Evolutionary conservation across 1,140 invertebrate genomes (phyloP).

Genomic region (Neuroterus valhalla): DNA sequence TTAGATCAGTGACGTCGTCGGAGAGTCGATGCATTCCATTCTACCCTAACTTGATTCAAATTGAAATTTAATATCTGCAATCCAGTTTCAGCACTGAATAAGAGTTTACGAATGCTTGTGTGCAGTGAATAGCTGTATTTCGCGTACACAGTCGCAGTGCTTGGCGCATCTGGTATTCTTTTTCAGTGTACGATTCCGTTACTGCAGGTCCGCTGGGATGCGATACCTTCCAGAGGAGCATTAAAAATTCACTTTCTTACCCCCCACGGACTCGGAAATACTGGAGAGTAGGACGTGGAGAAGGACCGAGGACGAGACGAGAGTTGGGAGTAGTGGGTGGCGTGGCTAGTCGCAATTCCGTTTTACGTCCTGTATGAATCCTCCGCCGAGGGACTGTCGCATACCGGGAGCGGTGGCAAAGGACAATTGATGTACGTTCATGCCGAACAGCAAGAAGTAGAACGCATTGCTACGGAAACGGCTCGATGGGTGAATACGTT

Average conservation of each 20-base stretch:
- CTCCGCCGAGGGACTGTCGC: constrained; percentile 24
- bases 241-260: constrained; percentile 30
- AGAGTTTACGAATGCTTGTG: too few relatives aligned
- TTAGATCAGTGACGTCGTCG: too few relatives aligned
- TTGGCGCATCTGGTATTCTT: constrained; percentile 23
- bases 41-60: too few relatives aligned
- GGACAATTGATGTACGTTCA: constrained; percentile 21
- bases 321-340: constrained; percentile 23
- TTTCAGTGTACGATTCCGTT: constrained; percentile 2
- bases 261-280: constrained; percentile 1
- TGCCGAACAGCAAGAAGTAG: constrained; percentile 16
- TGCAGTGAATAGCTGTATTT: not conserved
- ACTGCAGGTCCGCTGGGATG: constrained; percentile 4
- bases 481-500: constrained; percentile 23
- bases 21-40: too few relatives aligned
- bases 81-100: too few relatives aligned
- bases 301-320: constrained; percentile 20
- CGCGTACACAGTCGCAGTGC: constrained; percentile 3
- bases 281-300: not conserved
- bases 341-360: constrained; percentile 25
- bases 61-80: too few relatives aligned
- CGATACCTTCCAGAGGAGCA: constrained; percentile 15
- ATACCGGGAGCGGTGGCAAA: constrained; percentile 20
- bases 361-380: constrained; percentile 30
- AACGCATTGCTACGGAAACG: constrained; percentile 22